Evolutionary conservation across 1,140 invertebrate species (phyloP).

Genomic region (Himalopsyche phryganea): DNA sequence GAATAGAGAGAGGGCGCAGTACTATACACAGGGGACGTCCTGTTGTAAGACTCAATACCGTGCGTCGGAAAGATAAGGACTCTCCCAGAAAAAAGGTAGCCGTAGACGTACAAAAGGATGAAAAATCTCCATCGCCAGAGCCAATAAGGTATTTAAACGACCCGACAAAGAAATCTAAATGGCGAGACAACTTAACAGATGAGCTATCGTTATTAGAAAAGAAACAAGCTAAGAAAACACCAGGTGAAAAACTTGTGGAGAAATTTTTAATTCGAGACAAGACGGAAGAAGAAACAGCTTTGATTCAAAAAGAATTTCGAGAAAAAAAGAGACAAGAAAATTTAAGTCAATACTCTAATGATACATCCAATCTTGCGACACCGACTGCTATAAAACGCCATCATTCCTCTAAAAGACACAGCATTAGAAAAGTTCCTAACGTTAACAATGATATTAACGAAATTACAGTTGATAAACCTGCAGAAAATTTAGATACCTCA

Average conservation of each 20-base stretch:
- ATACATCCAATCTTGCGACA: slow-evolving; percentile 9
- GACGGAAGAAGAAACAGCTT: slow-evolving; percentile 42
- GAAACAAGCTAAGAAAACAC: slow-evolving; percentile 57
- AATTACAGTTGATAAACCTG: not conserved
- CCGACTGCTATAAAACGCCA: slow-evolving; percentile 28
- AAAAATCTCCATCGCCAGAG: slow-evolving; percentile 8
- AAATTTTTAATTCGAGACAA: slow-evolving; percentile 71
- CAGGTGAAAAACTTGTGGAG: slow-evolving; percentile 69
- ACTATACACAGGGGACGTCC: slow-evolving; percentile 67
- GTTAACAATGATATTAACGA: slow-evolving; percentile 39
- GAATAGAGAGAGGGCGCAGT: slow-evolving; percentile 42
- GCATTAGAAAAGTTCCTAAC: slow-evolving; percentile 34
- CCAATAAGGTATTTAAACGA: slow-evolving; percentile 15
- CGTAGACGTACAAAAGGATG: slow-evolving; percentile 27
- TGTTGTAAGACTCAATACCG: slow-evolving; percentile 67
- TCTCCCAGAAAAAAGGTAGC: slow-evolving; percentile 43
- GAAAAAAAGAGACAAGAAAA: slow-evolving; percentile 23
- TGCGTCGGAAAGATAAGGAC: slow-evolving; percentile 54
- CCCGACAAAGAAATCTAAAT: slow-evolving; percentile 37
- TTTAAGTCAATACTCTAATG: slow-evolving; percentile 11
- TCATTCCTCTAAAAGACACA: slow-evolving; percentile 26
- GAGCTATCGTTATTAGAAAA: slow-evolving; percentile 50
- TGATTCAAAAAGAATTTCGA: slow-evolving; percentile 29
- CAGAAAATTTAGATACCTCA: not conserved
- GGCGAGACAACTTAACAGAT: slow-evolving; percentile 60